Evolutionary conservation across 2,888 invertebrate species (phyloP).

Genomic region (Brachylomia viminalis): DNA sequence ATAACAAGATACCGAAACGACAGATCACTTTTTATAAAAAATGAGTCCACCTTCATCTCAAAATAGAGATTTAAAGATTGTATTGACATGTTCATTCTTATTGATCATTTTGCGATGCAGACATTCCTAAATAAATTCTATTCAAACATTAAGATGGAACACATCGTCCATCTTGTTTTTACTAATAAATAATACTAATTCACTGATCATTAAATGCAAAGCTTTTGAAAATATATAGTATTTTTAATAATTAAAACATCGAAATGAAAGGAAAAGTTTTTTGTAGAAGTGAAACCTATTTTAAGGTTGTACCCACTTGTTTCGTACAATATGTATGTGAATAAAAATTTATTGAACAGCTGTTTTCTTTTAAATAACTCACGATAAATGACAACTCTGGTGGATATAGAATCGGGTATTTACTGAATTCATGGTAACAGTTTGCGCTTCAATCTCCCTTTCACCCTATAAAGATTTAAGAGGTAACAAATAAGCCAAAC

Average conservation of each 20-base stretch:
- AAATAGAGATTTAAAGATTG: constrained; percentile 9
- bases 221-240: not conserved
- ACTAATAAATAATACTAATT: not conserved
- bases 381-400: no score
- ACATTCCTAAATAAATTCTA: not conserved
- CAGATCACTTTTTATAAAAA: constrained; percentile 17
- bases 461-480: no score
- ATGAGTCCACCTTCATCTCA: not conserved
- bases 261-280: not conserved
- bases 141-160: not conserved
- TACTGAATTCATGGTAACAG: not conserved
- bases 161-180: not conserved
- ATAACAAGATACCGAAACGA: constrained; percentile 7
- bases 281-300: not conserved
- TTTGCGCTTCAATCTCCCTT: no score
- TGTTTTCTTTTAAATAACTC: no score
- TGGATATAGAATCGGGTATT: not conserved
- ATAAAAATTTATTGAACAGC: no score
- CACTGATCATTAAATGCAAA: not conserved
- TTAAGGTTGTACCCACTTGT: no score
- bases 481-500: not conserved
- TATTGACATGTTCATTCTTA: constrained; percentile 16
- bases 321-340: no score
- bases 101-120: constrained; percentile 3
- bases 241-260: not conserved